These are phyloP conservation scores for Ditula angustiorana DNA, from an alignment of 2,888 invertebrate species.

Conservation along the genomic window DNA sequence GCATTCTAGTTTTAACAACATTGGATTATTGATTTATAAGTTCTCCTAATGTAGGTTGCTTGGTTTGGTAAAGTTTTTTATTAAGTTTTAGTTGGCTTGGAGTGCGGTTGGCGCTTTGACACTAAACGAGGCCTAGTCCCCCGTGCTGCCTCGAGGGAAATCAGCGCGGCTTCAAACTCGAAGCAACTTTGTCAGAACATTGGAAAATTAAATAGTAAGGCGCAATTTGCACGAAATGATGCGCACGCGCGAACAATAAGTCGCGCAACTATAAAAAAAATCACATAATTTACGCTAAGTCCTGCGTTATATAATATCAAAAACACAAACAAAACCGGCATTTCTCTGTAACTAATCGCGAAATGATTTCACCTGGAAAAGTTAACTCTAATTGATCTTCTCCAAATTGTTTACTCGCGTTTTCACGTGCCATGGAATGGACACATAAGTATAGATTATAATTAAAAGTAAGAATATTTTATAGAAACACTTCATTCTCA, in stretches of 20 bases:
- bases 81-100: slow-evolving; percentile 25
- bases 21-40: slow-evolving; percentile 4
- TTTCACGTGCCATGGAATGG: too few species aligned
- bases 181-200: slow-evolving; percentile 24
- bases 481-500: too few species aligned
- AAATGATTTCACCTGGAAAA: too few species aligned
- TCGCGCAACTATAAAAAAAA: too few species aligned
- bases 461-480: too few species aligned
- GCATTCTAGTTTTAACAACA: background rate
- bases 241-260: background rate
- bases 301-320: too few species aligned
- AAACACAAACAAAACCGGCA: too few species aligned
- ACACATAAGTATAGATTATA: too few species aligned
- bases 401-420: too few species aligned
- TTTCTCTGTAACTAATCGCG: too few species aligned
- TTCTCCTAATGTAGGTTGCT: slow-evolving; percentile 9
- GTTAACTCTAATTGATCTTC: too few species aligned
- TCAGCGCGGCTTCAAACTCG: slow-evolving; percentile 29
- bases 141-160: slow-evolving; percentile 27
- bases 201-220: slow-evolving; percentile 22
- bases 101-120: slow-evolving; percentile 31
- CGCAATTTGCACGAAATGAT: background rate
- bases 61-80: slow-evolving; percentile 18
- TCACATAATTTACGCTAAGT: too few species aligned
- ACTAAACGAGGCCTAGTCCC: slow-evolving; percentile 29